A percentile compares a stretch with the other conserved stretches of the same genome.
Conservation (phyloP, 1,140 invertebrate genomes). For the Drosophila melanica region DNA sequence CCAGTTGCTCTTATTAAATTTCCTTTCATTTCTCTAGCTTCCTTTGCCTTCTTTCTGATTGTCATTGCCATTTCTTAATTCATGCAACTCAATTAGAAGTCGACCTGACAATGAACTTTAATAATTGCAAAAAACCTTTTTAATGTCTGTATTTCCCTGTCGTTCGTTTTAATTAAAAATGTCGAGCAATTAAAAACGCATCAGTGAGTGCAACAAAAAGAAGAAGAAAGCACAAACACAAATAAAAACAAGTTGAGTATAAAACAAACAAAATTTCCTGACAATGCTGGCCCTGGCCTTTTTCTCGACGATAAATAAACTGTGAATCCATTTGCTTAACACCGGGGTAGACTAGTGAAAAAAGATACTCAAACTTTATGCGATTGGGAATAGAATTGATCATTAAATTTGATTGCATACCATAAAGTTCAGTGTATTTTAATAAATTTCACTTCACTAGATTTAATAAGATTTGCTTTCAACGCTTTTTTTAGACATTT, state of each 20-base stretch:
- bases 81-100: conserved; percentile 67
- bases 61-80: conserved; percentile 39
- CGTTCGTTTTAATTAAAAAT: conserved; percentile 63
- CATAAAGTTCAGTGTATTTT: not conserved
- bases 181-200: conserved; percentile 72
- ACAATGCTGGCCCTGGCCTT: not conserved
- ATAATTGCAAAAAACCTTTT: conserved; percentile 39
- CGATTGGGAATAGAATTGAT: not conserved
- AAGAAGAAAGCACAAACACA: not conserved
- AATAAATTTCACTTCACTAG: not conserved
- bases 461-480: too few relatives aligned
- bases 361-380: not conserved
- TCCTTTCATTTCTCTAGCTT: not conserved
- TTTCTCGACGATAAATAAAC: conserved; percentile 1
- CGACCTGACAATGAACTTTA: conserved; percentile 49
- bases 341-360: not conserved
- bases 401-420: conserved; percentile 1
- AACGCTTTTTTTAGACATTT: too few relatives aligned
- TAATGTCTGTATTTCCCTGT: not conserved
- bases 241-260: not conserved
- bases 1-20: not conserved
- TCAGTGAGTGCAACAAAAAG: conserved; percentile 35
- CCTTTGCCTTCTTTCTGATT: not conserved
- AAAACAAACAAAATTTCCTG: not conserved
- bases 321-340: not conserved